phyloP scores from a whole-genome alignment of 2,113 vertebrate species.

The Sciurus niger region DNA sequence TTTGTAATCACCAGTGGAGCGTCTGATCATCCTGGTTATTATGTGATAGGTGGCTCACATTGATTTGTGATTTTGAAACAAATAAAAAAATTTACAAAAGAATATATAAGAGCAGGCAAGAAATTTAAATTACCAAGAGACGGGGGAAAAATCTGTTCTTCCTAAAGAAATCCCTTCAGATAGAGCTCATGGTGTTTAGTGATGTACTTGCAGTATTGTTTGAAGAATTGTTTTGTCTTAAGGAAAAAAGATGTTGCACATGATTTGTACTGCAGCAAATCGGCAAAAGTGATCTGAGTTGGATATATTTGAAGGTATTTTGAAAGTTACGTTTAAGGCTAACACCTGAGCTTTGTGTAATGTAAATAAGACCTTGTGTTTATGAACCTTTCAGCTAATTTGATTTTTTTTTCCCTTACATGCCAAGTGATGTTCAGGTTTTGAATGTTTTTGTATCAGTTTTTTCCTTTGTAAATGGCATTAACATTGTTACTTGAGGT shows the following conservation, averaged over 20 bases:
- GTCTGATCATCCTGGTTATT: slow-evolving; percentile 92
- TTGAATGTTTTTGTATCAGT: slow-evolving; percentile 90
- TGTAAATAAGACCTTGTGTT: slow-evolving; percentile 97
- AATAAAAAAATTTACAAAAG: slow-evolving; percentile 90
- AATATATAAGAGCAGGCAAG: slow-evolving; percentile 91
- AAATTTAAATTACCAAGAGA: slow-evolving; percentile 91
- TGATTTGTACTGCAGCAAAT: slow-evolving; percentile 89
- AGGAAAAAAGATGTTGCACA: slow-evolving; percentile 88
- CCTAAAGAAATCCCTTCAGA: slow-evolving; percentile 97
- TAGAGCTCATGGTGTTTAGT: slow-evolving; percentile 96
- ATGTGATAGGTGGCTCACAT: slow-evolving; percentile 91
- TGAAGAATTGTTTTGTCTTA: slow-evolving; percentile 96
- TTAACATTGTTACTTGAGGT: slow-evolving; percentile 93
- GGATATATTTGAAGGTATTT: slow-evolving; percentile 88
- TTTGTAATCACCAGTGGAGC: slow-evolving; percentile 94
- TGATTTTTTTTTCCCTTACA: slow-evolving; percentile 91
- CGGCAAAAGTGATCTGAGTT: slow-evolving; percentile 87
- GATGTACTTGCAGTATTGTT: slow-evolving; percentile 97
- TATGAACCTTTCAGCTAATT: slow-evolving; percentile 89
- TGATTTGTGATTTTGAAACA: slow-evolving; percentile 93
- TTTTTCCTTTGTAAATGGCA: slow-evolving; percentile 93
- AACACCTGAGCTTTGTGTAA: slow-evolving; percentile 97
- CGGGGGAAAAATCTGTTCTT: slow-evolving; percentile 97
- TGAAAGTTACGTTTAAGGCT: slow-evolving; percentile 92
- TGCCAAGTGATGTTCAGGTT: slow-evolving; percentile 93